Conservation (phyloP, 2,113 vertebrate genomes). For the Eupsittula cactorum region DNA sequence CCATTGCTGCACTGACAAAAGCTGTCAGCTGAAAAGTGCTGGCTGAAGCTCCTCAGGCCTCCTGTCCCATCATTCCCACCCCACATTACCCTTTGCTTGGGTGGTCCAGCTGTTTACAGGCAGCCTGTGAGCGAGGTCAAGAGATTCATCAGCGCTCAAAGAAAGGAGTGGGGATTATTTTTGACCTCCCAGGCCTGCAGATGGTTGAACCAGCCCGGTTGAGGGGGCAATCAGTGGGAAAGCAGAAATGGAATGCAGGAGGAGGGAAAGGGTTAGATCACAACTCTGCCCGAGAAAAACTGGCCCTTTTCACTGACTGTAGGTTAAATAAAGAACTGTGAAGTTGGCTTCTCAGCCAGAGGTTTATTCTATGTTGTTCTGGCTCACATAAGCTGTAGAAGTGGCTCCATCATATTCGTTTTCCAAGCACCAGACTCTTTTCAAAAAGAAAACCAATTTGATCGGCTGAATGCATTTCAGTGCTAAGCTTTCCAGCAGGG, state of each 20-base stretch:
- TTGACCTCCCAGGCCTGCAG: neutral
- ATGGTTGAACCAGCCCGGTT: neutral
- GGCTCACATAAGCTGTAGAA: neutral
- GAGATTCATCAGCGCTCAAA: neutral
- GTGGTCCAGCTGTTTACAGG: slow-evolving; percentile 64
- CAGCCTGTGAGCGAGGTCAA: slow-evolving; percentile 9
- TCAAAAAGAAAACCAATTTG: neutral
- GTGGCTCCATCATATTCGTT: neutral
- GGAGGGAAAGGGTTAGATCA: neutral
- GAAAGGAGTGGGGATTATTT: neutral
- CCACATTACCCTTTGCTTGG: slow-evolving; percentile 25
- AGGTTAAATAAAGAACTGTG: neutral
- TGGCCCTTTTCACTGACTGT: neutral
- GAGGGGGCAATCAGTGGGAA: neutral
- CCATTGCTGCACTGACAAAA: neutral
- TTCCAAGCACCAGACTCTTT: neutral
- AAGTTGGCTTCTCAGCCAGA: neutral
- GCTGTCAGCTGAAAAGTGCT: neutral
- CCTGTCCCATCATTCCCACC: neutral
- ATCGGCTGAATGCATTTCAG: neutral
- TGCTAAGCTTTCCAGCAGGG: neutral
- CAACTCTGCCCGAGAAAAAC: neutral
- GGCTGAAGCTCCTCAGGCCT: neutral
- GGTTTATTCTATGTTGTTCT: neutral
- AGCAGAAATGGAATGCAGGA: neutral